phyloP scores from a whole-genome alignment of 2,888 invertebrate genomes.

The Pyrocoelia pectoralis region DNA sequence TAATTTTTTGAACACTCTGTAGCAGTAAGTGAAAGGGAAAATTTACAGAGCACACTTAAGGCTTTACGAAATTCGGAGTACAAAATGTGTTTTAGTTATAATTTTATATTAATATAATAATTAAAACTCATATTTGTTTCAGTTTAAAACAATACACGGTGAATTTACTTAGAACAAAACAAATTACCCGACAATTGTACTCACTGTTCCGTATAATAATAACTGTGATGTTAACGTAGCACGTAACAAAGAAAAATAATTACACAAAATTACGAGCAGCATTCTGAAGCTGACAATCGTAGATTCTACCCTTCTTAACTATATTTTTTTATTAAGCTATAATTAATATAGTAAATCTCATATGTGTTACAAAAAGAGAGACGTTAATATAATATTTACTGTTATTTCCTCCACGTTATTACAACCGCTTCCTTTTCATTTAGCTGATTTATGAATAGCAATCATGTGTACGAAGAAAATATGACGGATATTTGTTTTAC shows the following conservation, averaged over 20 bases:
- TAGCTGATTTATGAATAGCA: background rate
- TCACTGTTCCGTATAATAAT: background rate
- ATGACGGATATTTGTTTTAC: background rate
- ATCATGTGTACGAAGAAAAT: background rate
- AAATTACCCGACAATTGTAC: background rate
- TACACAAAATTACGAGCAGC: background rate
- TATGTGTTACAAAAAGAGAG: background rate
- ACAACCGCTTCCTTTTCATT: constrained; percentile 1
- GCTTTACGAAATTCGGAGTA: too few relatives aligned
- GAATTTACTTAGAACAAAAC: constrained; percentile 5
- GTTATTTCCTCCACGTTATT: background rate
- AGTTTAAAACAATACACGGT: background rate
- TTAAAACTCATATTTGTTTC: background rate
- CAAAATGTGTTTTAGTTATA: too few relatives aligned
- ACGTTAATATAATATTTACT: background rate
- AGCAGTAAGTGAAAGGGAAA: too few relatives aligned
- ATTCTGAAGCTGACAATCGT: background rate
- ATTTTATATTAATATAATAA: background rate
- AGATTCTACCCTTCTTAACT: too few relatives aligned
- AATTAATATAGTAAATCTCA: background rate
- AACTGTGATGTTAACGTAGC: background rate
- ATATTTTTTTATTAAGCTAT: background rate
- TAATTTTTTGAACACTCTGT: too few relatives aligned
- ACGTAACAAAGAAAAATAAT: background rate
- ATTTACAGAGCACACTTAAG: too few relatives aligned